These are phyloP conservation scores for Aphaenogaster ashmeadi DNA, from an alignment of 1,140 invertebrate species.

Conservation along the genomic window DNA sequence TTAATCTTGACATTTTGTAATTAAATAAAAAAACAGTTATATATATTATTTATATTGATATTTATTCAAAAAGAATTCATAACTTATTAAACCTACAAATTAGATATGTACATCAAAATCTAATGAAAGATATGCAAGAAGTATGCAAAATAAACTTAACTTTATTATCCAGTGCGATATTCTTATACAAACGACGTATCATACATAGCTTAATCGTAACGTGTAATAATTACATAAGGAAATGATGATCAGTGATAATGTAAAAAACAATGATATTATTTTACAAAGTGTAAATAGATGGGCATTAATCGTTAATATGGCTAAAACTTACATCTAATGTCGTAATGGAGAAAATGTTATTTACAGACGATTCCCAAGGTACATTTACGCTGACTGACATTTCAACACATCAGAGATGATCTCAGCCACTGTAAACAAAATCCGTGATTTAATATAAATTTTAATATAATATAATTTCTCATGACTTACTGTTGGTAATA, in stretches of 20 bases:
- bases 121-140: slow-evolving; percentile 18
- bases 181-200: slow-evolving; percentile 78
- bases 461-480: not conserved
- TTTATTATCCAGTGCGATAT: slow-evolving; percentile 79
- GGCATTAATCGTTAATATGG: slow-evolving; percentile 81
- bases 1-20: not conserved
- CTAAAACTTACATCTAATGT: slow-evolving; percentile 77
- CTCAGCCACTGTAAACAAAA: slow-evolving; percentile 92
- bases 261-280: slow-evolving; percentile 75
- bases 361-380: slow-evolving; percentile 80
- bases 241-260: slow-evolving; percentile 68
- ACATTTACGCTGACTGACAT: slow-evolving; percentile 64
- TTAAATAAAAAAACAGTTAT: not conserved
- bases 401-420: slow-evolving; percentile 91
- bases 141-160: slow-evolving; percentile 80
- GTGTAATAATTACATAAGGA: slow-evolving; percentile 62
- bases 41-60: not conserved
- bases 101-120: not conserved
- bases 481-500: not conserved
- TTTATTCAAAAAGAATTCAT: not conserved
- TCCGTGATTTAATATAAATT: not conserved
- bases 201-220: slow-evolving; percentile 77
- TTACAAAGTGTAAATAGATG: slow-evolving; percentile 78
- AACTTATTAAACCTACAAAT: not conserved
- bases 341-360: slow-evolving; percentile 77